These are phyloP conservation scores for Himalopsyche japonica DNA, from an alignment of 2,888 invertebrate genomes.

Conservation along the genomic window DNA sequence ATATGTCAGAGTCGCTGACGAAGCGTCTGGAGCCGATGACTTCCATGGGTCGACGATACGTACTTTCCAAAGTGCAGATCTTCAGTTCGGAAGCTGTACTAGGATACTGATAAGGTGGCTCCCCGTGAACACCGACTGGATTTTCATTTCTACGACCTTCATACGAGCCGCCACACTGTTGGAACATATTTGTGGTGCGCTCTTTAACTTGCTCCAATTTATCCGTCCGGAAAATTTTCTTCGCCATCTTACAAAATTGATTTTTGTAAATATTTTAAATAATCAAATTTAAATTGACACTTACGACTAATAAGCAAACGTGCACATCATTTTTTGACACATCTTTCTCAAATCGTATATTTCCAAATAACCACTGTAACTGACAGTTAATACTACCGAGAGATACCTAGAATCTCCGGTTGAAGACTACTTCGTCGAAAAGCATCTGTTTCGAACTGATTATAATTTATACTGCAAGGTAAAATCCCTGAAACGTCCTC, in stretches of 20 bases:
- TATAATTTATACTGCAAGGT: neutral
- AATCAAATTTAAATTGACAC: no score
- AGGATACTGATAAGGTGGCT: conserved; percentile 17
- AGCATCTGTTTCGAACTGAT: conserved; percentile 9
- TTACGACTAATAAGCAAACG: no score
- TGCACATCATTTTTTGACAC: no score
- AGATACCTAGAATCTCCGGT: no score
- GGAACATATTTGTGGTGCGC: conserved; percentile 34
- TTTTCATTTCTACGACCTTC: neutral
- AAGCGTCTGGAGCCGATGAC: conserved; percentile 20
- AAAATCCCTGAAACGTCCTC: conserved; percentile 13
- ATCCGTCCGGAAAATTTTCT: conserved; percentile 18
- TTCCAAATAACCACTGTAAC: no score
- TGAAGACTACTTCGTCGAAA: neutral
- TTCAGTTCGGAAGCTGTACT: conserved; percentile 22
- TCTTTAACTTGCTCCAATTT: conserved; percentile 30
- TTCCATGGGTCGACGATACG: conserved; percentile 14
- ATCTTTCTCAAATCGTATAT: no score
- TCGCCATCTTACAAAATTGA: conserved; percentile 19
- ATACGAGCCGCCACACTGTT: conserved; percentile 29
- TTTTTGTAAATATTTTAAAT: no score
- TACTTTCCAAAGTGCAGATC: conserved; percentile 37
- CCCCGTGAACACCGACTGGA: neutral
- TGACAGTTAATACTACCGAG: no score
- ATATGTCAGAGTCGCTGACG: conserved; percentile 38